phyloP scores from a whole-genome alignment of 2,888 invertebrate genomes.

The Plemyria rubiginata region DNA sequence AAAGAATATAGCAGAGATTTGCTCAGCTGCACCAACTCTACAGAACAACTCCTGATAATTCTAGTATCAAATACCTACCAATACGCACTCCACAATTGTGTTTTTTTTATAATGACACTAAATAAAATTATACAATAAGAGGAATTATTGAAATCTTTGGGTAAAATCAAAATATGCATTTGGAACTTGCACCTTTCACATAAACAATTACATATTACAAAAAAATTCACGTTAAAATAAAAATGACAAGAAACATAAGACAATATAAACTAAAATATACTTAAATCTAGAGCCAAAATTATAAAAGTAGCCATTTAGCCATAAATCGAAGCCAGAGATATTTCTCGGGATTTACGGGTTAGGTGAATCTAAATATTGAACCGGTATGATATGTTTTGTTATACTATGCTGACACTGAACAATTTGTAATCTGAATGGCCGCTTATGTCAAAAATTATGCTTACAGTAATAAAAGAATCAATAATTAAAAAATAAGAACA shows the following conservation, averaged over 20 bases:
- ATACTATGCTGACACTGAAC: slow-evolving; percentile 77
- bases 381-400: slow-evolving; percentile 82
- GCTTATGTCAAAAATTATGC: slow-evolving; percentile 80
- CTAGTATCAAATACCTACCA: slow-evolving; percentile 81
- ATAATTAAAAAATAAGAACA: slow-evolving; percentile 80
- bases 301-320: slow-evolving; percentile 75
- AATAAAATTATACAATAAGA: slow-evolving; percentile 62
- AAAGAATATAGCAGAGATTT: slow-evolving; percentile 83
- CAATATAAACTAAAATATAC: slow-evolving; percentile 72
- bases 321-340: slow-evolving; percentile 62
- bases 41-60: slow-evolving; percentile 74
- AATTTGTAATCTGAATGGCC: slow-evolving; percentile 80
- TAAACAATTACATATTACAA: slow-evolving; percentile 60
- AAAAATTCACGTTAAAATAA: slow-evolving; percentile 75
- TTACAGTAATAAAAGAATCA: slow-evolving; percentile 82
- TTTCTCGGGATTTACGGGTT: slow-evolving; percentile 68
- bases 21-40: slow-evolving; percentile 84
- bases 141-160: slow-evolving; percentile 81
- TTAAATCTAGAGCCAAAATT: slow-evolving; percentile 80
- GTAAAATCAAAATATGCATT: slow-evolving; percentile 80
- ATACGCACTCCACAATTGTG: slow-evolving; percentile 83
- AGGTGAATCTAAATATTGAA: slow-evolving; percentile 66
- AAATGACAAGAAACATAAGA: slow-evolving; percentile 76
- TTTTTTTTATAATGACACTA: slow-evolving; percentile 68
- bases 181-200: slow-evolving; percentile 79